Percentiles rank a stretch among this genome's conserved stretches.
These are phyloP conservation scores for Daubentonia madagascariensis DNA, from an alignment of 2,113 vertebrate species.

Conservation along the genomic window DNA sequence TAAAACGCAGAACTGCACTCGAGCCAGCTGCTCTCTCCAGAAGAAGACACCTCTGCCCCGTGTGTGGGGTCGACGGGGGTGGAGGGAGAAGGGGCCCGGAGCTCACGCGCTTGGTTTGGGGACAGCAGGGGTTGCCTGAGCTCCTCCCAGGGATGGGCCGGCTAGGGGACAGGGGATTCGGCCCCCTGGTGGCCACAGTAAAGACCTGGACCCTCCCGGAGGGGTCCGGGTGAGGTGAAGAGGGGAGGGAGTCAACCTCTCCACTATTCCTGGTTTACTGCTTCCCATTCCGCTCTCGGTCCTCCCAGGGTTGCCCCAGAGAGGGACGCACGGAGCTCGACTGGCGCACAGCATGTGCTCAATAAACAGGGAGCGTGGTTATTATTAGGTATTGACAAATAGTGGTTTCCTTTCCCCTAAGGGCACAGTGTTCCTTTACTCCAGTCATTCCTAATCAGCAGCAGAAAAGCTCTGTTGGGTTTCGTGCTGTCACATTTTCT, in stretches of 20 bases:
- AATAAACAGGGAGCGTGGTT: background rate
- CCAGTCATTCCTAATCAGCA: background rate
- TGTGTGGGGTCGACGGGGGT: too few relatives aligned
- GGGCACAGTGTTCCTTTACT: background rate
- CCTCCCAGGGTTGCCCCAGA: background rate
- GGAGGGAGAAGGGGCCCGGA: background rate
- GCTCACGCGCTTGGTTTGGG: background rate
- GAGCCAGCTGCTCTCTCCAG: slow-evolving; percentile 64
- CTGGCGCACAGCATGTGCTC: background rate
- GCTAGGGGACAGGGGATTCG: background rate
- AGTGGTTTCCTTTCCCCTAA: background rate
- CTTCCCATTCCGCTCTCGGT: background rate
- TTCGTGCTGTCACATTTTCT: background rate
- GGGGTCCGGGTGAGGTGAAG: background rate
- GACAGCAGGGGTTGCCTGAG: background rate
- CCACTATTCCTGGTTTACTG: background rate
- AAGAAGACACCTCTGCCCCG: slow-evolving; percentile 19
- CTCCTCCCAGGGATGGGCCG: background rate
- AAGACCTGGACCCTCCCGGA: background rate
- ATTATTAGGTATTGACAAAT: background rate
- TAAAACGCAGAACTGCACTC: slow-evolving; percentile 79
- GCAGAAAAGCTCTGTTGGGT: background rate
- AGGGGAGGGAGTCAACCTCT: background rate
- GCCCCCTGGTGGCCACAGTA: background rate
- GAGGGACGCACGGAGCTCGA: background rate